These are phyloP conservation scores for Malurus splendens DNA, from an alignment of 2,797 vertebrate genomes.

Conservation along the genomic window DNA sequence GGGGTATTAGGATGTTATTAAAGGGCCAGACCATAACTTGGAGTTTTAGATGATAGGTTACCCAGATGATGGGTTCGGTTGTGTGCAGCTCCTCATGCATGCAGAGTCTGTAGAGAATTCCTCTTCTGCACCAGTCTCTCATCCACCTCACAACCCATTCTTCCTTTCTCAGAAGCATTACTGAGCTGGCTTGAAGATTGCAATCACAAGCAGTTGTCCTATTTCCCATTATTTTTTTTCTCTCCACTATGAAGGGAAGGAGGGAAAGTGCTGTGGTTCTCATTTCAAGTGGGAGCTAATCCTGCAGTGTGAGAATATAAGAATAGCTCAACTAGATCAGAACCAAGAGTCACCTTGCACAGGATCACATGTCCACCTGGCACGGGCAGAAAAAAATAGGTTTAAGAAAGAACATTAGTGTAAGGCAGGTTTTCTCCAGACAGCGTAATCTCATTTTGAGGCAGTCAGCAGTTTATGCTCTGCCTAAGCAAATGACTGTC, in stretches of 20 bases:
- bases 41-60: not conserved
- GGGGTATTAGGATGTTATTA: not conserved
- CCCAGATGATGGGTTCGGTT: not conserved
- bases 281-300: not conserved
- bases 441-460: not conserved
- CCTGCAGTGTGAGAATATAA: not conserved
- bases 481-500: not conserved
- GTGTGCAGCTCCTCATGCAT: not conserved
- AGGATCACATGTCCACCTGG: not conserved
- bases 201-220: not conserved
- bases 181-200: not conserved
- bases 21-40: not conserved
- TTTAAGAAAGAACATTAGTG: not conserved
- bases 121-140: not conserved
- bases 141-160: not conserved
- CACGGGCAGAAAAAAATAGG: not conserved
- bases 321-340: not conserved
- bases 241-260: not conserved
- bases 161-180: not conserved
- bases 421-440: not conserved
- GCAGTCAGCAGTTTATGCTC: not conserved
- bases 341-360: not conserved
- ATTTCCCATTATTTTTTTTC: not conserved
- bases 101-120: rapidly evolving
- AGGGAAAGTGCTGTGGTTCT: not conserved